A percentile compares a stretch with the other conserved stretches of the same genome.
phyloP scores from a whole-genome alignment of 1,140 invertebrate genomes.

The Philotrypesis tridentata region DNA sequence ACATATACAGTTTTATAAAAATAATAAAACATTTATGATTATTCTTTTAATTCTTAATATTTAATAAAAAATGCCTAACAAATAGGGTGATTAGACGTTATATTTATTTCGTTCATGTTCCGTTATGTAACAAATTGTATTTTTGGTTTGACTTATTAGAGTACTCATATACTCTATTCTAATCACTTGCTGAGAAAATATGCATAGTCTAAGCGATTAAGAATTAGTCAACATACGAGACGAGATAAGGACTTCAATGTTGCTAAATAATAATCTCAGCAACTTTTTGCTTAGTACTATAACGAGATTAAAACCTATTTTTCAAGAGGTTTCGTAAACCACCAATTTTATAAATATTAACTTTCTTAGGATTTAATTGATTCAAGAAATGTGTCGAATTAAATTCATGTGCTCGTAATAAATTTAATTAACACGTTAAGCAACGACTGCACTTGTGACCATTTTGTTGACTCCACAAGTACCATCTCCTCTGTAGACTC shows the following conservation, averaged over 20 bases:
- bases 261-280: constrained; percentile 7
- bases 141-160: constrained; percentile 29
- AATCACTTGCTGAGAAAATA: not conserved
- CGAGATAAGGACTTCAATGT: constrained; percentile 29
- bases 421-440: constrained; percentile 49
- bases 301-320: constrained; percentile 18
- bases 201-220: not conserved
- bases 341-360: constrained; percentile 35
- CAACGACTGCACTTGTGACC: constrained; percentile 90
- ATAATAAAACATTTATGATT: constrained; percentile 30
- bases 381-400: not conserved
- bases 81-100: constrained; percentile 16
- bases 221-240: constrained; percentile 8
- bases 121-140: constrained; percentile 33
- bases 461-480: constrained; percentile 95
- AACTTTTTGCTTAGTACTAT: not conserved
- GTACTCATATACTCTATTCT: constrained; percentile 22
- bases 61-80: constrained; percentile 14
- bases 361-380: not conserved
- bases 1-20: constrained; percentile 45
- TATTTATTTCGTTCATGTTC: constrained; percentile 12
- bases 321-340: constrained; percentile 13
- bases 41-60: constrained; percentile 20
- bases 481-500: constrained; percentile 94
- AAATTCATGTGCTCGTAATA: constrained; percentile 12